phyloP scores from a whole-genome alignment of 1,140 invertebrate genomes.

The Dysdera silvatica region DNA sequence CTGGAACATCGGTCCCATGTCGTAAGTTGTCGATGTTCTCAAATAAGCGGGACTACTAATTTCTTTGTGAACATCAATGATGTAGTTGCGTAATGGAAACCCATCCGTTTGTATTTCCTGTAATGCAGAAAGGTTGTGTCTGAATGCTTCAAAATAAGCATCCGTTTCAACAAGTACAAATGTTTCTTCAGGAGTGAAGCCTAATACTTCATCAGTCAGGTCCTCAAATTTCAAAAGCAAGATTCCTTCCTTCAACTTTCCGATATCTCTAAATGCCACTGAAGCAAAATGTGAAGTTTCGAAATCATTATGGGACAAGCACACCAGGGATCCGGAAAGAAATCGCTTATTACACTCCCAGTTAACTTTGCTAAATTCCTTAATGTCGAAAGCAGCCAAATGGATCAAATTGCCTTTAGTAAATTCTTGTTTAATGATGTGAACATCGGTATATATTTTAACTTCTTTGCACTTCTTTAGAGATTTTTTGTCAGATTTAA shows the following conservation, averaged over 20 bases:
- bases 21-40: conserved; percentile 12
- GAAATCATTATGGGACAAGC: conserved; percentile 61
- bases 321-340: conserved; percentile 62
- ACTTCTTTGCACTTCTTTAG: background rate
- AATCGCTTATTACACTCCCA: conserved; percentile 52
- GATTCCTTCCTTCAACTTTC: conserved; percentile 42
- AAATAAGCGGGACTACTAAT: conserved; percentile 14
- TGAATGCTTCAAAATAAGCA: conserved; percentile 49
- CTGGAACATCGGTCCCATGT: background rate
- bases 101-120: conserved; percentile 38
- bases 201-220: conserved; percentile 6
- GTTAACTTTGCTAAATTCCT: conserved; percentile 32
- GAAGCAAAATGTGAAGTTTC: conserved; percentile 57
- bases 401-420: conserved; percentile 19
- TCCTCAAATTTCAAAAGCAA: conserved; percentile 5
- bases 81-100: conserved; percentile 42
- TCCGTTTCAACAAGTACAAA: conserved; percentile 46
- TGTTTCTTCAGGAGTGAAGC: conserved; percentile 2
- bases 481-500: background rate
- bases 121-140: conserved; percentile 44
- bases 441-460: conserved; percentile 7
- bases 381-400: conserved; percentile 38
- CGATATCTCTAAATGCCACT: conserved; percentile 52
- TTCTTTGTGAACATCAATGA: conserved; percentile 32
- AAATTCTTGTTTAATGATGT: conserved; percentile 6